Conservation (phyloP, 1,140 invertebrate species). For the Zaprionus davidi region DNA sequence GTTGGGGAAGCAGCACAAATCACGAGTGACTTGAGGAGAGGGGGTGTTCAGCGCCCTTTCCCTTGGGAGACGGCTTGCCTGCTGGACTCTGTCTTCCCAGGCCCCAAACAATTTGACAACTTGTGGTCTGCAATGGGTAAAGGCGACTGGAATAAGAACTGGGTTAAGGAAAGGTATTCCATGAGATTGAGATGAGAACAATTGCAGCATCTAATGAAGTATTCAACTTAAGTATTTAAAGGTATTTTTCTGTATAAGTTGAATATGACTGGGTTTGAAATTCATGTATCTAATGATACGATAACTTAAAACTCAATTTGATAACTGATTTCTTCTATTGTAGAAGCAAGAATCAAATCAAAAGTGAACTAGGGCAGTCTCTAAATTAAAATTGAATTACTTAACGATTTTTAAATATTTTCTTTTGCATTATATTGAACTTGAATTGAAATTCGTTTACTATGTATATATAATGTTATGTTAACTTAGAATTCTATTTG, state of each 20-base stretch:
- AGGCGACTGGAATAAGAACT: background rate
- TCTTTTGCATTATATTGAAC: too few relatives aligned
- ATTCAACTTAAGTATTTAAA: background rate
- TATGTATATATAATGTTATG: too few relatives aligned
- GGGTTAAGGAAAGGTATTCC: conserved; percentile 1
- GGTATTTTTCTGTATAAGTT: background rate
- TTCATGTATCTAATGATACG: too few relatives aligned
- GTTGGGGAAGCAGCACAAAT: conserved; percentile 21
- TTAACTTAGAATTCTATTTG: too few relatives aligned
- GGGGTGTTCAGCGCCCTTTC: background rate
- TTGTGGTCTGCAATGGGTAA: background rate
- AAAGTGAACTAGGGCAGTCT: too few relatives aligned
- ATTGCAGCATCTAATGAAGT: background rate
- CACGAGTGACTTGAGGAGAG: conserved; percentile 3
- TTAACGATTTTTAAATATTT: too few relatives aligned
- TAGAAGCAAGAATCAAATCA: too few relatives aligned
- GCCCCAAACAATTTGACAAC: background rate
- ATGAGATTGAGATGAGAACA: background rate
- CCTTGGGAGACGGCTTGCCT: conserved; percentile 8
- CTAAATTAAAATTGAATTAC: too few relatives aligned
- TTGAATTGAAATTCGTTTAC: too few relatives aligned
- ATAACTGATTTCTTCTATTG: too few relatives aligned
- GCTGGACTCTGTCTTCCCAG: conserved; percentile 13
- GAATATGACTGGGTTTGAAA: too few relatives aligned
- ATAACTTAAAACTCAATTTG: too few relatives aligned